Percentiles rank a stretch among this genome's conserved stretches.
These are phyloP conservation scores for Lathronympha strigana DNA, from an alignment of 2,888 invertebrate genomes.

Conservation along the genomic window DNA sequence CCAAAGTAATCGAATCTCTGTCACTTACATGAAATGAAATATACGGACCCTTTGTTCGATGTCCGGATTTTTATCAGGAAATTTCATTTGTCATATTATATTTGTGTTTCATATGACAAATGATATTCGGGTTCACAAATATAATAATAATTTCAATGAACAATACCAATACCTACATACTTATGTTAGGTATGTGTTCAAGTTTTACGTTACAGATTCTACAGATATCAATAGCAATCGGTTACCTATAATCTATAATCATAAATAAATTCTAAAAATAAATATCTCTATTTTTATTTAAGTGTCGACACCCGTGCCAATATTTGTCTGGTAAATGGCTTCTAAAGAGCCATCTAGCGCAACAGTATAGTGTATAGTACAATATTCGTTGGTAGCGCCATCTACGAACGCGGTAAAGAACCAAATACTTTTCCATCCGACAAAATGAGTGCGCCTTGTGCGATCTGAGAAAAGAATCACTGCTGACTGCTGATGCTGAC, in stretches of 20 bases:
- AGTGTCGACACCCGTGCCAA: neutral
- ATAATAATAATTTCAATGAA: slow-evolving; percentile 9
- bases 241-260: slow-evolving; percentile 23
- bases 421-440: neutral
- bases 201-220: neutral
- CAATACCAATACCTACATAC: no score
- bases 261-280: slow-evolving; percentile 8
- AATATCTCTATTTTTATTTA: neutral
- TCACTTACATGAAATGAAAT: no score
- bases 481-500: no score
- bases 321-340: neutral
- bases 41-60: no score
- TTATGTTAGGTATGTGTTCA: no score
- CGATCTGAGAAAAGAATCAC: slow-evolving; percentile 2
- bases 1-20: no score
- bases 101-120: no score
- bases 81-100: no score
- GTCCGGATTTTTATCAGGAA: no score
- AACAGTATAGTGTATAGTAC: no score
- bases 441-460: neutral
- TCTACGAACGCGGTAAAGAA: slow-evolving; percentile 11
- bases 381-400: slow-evolving; percentile 15
- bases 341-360: slow-evolving; percentile 27
- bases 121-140: no score
- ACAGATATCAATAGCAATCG: neutral